Base-by-base conservation (phyloP, 1,140 invertebrate species). In the Pseudomyrmex flavicornis region DNA sequence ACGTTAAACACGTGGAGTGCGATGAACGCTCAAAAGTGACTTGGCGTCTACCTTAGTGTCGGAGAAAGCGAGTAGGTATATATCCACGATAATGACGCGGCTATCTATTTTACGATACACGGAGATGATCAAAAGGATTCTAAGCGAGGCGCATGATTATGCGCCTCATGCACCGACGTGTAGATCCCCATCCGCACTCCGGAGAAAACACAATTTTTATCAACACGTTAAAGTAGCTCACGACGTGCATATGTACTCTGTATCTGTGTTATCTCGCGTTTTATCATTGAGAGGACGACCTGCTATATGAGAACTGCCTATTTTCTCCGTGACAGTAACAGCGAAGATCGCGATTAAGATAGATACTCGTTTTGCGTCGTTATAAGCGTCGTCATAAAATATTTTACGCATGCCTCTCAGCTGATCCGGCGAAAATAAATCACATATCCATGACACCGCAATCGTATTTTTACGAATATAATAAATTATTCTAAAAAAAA, bases 61-160 rank as follows among this genome's bases (percentile, higher is more conserved):
- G 54, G 85, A 87, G 85, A 87, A 87, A 87, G 85, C 85, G 77
- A 82, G 58, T n/a, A n/a, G n/a, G n/a, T 63, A 70, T 59, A 35
- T 35, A 35, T 35, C 54, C 69, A 65, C 63, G 22, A 82, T 68
- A 70, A 84, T 74, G 85, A 85, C 76, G 73, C 84, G 75, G 72
- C 46, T 66, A 74, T 72, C 50, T 26, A 85, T 61, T 85, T 74
- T 85, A 68, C 62, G 46, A 86, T 82, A 82, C 22, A 66, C 17
- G n/a, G 35, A 63, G 69, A 82, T 65, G 72, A 87, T 86, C 72
- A 83, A 83, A 76, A 76, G 77, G 35, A 86, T 86, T 76, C 84
- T 87, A 86, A 83, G 54, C 70, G 46, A 26, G n/a, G n/a, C n/a
- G 58, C 56, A 83, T 69, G 59, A 87, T 87, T 83, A 86, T 83